A percentile compares a stretch with the other conserved stretches of the same genome.
These are phyloP conservation scores for Muscicapa striata DNA, from an alignment of 2,797 vertebrate species.

Conservation along the genomic window DNA sequence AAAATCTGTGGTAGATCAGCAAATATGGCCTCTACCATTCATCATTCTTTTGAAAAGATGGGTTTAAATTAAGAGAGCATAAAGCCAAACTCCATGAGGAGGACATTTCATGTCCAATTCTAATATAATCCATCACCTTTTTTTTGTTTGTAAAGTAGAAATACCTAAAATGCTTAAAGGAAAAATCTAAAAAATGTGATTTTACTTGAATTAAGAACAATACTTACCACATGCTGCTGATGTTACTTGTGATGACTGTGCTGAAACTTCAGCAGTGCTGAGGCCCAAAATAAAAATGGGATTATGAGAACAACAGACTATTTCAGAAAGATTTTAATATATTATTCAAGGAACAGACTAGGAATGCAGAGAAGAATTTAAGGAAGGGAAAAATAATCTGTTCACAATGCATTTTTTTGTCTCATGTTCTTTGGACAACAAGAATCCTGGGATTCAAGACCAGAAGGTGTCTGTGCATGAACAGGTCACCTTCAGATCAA, in stretches of 20 bases:
- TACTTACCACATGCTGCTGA: neutral
- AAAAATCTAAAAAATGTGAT: neutral
- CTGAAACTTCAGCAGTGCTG: neutral
- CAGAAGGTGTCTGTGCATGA: neutral
- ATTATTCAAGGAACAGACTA: neutral
- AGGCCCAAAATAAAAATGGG: neutral
- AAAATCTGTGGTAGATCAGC: neutral
- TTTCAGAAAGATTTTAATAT: neutral
- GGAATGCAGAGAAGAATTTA: neutral
- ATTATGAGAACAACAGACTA: neutral
- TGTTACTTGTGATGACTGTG: neutral
- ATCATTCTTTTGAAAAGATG: constrained; percentile 26
- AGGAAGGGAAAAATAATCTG: neutral
- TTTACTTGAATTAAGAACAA: constrained; percentile 3
- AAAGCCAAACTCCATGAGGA: neutral
- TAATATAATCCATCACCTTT: neutral
- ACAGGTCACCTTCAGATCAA: neutral
- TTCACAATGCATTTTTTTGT: neutral
- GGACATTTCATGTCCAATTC: neutral
- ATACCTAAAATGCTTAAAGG: neutral
- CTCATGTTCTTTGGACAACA: neutral
- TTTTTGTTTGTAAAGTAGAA: neutral
- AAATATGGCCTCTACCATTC: neutral
- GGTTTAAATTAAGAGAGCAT: neutral
- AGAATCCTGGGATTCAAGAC: neutral